A percentile compares a stretch with the other conserved stretches of the same genome.
Conservation (phyloP, 2,888 invertebrate species). For the Suillia variegata region DNA sequence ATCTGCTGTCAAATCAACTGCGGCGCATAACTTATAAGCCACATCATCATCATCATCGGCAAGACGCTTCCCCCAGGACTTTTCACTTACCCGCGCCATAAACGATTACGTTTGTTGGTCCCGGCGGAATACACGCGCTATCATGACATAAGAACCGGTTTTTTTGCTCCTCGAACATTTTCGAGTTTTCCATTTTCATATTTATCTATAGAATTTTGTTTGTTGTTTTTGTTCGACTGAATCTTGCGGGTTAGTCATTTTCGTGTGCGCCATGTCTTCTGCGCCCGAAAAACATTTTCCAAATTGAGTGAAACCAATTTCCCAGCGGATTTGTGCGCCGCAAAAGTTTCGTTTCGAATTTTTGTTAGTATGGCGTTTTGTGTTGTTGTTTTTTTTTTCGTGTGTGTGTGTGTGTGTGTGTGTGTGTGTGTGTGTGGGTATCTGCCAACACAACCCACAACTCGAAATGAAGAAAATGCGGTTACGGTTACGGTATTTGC, state of each 20-base stretch:
- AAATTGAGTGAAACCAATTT: constrained; percentile 51
- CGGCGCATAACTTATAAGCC: neutral
- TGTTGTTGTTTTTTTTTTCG: too few relatives aligned
- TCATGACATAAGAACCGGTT: constrained; percentile 6
- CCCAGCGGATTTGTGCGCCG: constrained; percentile 38
- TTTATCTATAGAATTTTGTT: too few relatives aligned
- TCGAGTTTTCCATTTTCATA: too few relatives aligned
- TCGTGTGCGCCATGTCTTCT: constrained; percentile 31
- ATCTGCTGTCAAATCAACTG: neutral
- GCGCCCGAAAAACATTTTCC: constrained; percentile 38
- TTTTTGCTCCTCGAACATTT: too few relatives aligned
- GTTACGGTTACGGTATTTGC: constrained; percentile 54
- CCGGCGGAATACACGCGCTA: constrained; percentile 32
- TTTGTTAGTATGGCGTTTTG: too few relatives aligned
- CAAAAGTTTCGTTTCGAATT: constrained; percentile 31
- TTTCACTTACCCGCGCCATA: constrained; percentile 41
- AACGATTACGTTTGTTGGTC: constrained; percentile 52
- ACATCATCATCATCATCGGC: neutral
- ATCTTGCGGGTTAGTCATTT: constrained; percentile 22
- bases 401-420: neutral
- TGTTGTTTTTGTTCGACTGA: constrained; percentile 13
- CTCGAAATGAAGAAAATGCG: constrained; percentile 51
- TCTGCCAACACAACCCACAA: constrained; percentile 39
- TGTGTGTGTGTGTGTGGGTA: neutral
- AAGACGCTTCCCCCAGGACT: constrained; percentile 42